phyloP scores from a whole-genome alignment of 2,797 vertebrate genomes.

The Dicrostonyx torquatus region DNA sequence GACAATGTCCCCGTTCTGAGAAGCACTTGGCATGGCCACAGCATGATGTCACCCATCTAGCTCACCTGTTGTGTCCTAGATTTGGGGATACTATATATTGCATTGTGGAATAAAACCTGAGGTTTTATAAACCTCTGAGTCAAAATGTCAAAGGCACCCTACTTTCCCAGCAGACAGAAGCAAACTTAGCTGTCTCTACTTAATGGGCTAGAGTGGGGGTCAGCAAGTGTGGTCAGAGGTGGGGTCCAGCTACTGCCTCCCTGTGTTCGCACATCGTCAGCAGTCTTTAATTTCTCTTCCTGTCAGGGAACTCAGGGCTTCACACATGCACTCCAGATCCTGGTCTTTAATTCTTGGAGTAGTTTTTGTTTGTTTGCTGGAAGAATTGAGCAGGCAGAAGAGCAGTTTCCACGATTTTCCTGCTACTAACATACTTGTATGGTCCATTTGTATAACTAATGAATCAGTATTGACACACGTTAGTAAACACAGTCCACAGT shows the following conservation, averaged over 20 bases:
- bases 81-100: not conserved
- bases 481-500: not conserved
- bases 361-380: conserved; percentile 10
- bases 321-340: not conserved
- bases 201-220: not conserved
- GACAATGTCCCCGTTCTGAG: not conserved
- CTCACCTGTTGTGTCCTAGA: not conserved
- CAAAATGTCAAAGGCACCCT: not conserved
- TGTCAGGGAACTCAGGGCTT: not conserved
- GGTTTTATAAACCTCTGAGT: not conserved
- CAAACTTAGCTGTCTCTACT: not conserved
- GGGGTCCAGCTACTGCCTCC: not conserved
- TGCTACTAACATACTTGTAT: not conserved
- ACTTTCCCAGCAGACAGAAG: not conserved
- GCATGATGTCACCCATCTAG: not conserved
- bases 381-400: not conserved
- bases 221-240: not conserved
- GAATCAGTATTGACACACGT: not conserved
- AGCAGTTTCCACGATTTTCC: not conserved
- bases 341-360: not conserved
- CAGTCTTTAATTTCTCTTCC: not conserved
- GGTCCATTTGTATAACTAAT: not conserved
- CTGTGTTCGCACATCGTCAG: not conserved
- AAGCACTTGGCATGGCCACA: not conserved
- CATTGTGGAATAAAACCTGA: not conserved